phyloP scores from a whole-genome alignment of 2,888 invertebrate species.

The Catocala sponsa region DNA sequence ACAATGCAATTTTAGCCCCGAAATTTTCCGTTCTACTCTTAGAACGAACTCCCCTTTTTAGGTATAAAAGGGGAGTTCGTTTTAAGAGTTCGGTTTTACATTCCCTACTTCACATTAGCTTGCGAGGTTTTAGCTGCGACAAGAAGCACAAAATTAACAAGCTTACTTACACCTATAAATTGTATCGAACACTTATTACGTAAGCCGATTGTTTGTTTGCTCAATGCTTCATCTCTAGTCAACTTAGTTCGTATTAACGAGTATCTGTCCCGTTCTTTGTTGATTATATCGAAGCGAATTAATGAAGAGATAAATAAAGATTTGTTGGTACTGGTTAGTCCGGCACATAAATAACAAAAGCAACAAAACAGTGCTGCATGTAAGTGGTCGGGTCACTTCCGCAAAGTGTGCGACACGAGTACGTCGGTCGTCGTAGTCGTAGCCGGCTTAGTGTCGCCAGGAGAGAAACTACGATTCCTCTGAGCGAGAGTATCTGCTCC shows the following conservation, averaged over 20 bases:
- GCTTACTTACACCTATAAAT: too few relatives aligned
- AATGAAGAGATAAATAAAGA: too few relatives aligned
- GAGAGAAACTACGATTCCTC: conserved; percentile 86
- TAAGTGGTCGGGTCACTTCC: conserved; percentile 52
- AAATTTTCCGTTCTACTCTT: conserved; percentile 62
- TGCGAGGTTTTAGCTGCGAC: conserved; percentile 18
- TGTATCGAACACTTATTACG: too few relatives aligned
- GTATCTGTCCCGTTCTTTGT: background rate
- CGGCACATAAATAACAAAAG: conserved; percentile 1
- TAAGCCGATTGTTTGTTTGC: background rate
- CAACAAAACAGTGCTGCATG: conserved; percentile 9
- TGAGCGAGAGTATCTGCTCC: conserved; percentile 83
- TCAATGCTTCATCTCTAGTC: too few relatives aligned
- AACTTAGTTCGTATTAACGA: too few relatives aligned
- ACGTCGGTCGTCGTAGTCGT: conserved; percentile 55
- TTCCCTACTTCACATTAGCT: conserved; percentile 15
- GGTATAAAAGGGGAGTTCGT: too few relatives aligned
- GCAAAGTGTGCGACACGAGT: conserved; percentile 72
- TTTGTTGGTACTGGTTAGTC: background rate
- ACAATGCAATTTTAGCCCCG: conserved; percentile 78
- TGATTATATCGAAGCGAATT: too few relatives aligned
- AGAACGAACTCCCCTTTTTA: conserved; percentile 31
- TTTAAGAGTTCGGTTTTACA: conserved; percentile 33
- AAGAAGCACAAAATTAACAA: background rate
- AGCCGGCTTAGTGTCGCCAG: conserved; percentile 80